Base-by-base conservation (phyloP, 2,888 invertebrate species). In the Drosophila ezoana region DNA sequence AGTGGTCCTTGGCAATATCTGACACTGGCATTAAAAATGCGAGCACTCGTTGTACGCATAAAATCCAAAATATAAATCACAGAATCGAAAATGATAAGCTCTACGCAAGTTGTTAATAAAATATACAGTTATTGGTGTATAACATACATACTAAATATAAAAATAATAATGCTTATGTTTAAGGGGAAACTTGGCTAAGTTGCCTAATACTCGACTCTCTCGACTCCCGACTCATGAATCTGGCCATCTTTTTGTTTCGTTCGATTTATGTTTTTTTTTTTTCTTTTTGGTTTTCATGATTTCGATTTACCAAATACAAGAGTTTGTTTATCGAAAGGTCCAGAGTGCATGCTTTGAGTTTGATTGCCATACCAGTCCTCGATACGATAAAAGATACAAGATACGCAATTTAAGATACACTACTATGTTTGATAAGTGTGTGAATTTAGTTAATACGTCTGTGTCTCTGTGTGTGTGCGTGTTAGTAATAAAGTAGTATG, bases 1-100 rank as follows among this genome's bases (percentile, higher is more conserved):
- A 89, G 91, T 90, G 82, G 85, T 78, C 83, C 72, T 77, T 86
- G 76, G 72, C 68, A 72, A 84, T 72, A 73, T 68, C 76, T 76
- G 65, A 65, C 68, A 70, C 78, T 69, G 76, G 68, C 82, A 75
- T 56, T 79, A 60, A 72, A 57, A 67, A 68, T 72, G 76, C 76
- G 75, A 75, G 67, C 59, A 63, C 76, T 72, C 68, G 72, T 76
- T 64, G 72, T 72, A 76, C 76, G 76, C 75, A 76, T 66, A 63
- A 51, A 79, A 61, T 74, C 54, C 75, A 82, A 77, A 77, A 72
- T 63, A 72, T 70, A 53, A 74, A 71, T 70, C 59, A 62, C 59
- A 77, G 64, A 59, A 70, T 59, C 53, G 41, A 68, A 76, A 81
- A 51, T 49, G 54, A 28, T 28, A 69, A 68, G 52, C 51, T 47